These are phyloP conservation scores for Gandaritis pyraliata DNA, from an alignment of 2,888 invertebrate genomes.

Conservation along the genomic window DNA sequence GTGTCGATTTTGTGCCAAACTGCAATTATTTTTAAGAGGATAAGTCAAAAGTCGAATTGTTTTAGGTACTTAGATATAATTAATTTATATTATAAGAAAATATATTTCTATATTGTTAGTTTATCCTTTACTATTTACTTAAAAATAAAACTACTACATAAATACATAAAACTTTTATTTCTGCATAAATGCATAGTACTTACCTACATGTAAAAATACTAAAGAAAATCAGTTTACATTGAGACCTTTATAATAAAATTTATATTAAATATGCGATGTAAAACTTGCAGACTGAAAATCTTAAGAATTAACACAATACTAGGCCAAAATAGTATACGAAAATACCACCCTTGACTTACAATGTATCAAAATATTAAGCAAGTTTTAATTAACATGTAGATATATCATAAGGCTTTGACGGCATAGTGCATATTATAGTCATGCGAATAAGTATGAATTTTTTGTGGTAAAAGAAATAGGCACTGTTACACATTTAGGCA, in stretches of 20 bases:
- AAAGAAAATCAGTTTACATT: constrained; percentile 33
- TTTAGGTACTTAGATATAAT: no score
- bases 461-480: no score
- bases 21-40: not conserved
- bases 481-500: no score
- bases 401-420: constrained; percentile 3
- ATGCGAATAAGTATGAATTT: not conserved
- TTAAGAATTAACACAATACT: constrained; percentile 3
- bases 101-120: no score
- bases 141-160: constrained; percentile 24
- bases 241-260: constrained; percentile 13
- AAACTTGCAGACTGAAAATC: constrained; percentile 8
- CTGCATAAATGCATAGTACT: constrained; percentile 37
- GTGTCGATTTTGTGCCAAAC: not conserved
- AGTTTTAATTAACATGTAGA: constrained; percentile 2
- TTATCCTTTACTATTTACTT: not conserved
- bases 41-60: no score
- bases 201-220: constrained; percentile 31
- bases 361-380: not conserved
- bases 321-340: constrained; percentile 8
- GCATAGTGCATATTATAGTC: not conserved
- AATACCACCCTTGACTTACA: not conserved
- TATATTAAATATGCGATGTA: constrained; percentile 13
- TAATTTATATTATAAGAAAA: no score
- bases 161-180: constrained; percentile 36